Evolutionary conservation across 2,113 vertebrate species (phyloP).

Genomic region (Arvicanthis niloticus): DNA sequence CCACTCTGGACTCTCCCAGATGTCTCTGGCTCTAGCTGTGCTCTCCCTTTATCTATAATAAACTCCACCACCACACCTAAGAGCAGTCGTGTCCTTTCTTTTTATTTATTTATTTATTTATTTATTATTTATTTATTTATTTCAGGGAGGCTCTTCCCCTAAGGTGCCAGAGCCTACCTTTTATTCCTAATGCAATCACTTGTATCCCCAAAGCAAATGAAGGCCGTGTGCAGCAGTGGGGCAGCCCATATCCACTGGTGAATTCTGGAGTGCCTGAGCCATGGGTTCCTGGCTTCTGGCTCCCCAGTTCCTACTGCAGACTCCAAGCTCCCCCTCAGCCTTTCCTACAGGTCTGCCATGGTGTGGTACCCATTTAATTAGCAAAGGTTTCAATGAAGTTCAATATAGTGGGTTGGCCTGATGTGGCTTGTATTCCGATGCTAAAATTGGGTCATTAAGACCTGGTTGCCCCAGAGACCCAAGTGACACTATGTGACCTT

Average conservation of each 20-base stretch:
- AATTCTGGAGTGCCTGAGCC: not conserved
- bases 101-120: no score
- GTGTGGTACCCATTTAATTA: not conserved
- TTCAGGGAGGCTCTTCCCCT: not conserved
- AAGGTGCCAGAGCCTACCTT: accelerated
- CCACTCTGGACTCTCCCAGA: not conserved
- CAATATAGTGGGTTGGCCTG: no score
- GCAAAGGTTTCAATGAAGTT: not conserved
- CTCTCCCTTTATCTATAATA: not conserved
- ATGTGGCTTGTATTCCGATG: no score
- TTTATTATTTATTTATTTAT: no score
- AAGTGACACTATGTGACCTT: no score
- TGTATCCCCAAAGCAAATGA: not conserved
- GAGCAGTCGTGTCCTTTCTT: not conserved
- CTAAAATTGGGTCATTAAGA: no score
- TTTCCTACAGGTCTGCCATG: not conserved
- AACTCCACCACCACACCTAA: not conserved
- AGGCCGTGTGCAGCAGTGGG: not conserved
- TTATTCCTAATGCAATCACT: not conserved
- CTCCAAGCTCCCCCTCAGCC: not conserved
- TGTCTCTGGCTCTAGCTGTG: not conserved
- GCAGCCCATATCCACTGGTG: not conserved
- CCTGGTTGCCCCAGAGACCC: no score
- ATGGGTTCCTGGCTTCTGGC: not conserved
- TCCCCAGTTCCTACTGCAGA: not conserved